Evolutionary conservation across 2,113 vertebrate species (phyloP).

Genomic region (Sminthopsis crassicaudata): DNA sequence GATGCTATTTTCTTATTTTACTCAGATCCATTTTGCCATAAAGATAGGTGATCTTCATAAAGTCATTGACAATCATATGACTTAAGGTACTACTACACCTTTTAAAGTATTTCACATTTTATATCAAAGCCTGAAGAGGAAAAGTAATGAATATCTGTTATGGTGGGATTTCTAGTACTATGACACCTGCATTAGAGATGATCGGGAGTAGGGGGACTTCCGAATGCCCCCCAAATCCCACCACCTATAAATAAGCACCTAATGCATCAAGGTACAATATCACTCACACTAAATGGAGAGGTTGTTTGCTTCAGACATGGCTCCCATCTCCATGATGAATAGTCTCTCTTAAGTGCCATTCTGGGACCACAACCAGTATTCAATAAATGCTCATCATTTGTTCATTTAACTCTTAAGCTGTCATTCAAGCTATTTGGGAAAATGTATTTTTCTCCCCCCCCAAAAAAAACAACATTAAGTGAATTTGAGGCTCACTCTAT

Average conservation of each 20-base stretch:
- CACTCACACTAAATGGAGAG: not conserved
- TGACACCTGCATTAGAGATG: not conserved
- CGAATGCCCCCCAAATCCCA: not conserved
- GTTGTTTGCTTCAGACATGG: not conserved
- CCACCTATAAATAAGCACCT: not conserved
- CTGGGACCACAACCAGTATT: not conserved
- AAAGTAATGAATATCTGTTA: not conserved
- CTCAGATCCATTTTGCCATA: not conserved
- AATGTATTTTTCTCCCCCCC: not conserved
- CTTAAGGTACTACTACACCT: not conserved
- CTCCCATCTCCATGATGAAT: not conserved
- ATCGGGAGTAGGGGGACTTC: not conserved
- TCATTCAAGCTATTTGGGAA: not conserved
- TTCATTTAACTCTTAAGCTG: not conserved
- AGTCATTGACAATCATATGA: not conserved
- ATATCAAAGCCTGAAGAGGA: not conserved
- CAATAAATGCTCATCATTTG: not conserved
- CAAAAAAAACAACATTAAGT: not conserved
- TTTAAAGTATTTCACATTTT: not conserved
- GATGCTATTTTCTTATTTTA: not conserved
- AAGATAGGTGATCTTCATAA: not conserved
- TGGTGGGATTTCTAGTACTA: not conserved
- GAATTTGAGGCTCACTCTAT: not conserved
- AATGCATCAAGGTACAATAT: not conserved
- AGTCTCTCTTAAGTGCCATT: not conserved